A percentile compares a stretch with the other conserved stretches of the same genome.
These are phyloP conservation scores for Parapsyche elsis DNA, from an alignment of 1,140 invertebrate genomes.

Conservation along the genomic window DNA sequence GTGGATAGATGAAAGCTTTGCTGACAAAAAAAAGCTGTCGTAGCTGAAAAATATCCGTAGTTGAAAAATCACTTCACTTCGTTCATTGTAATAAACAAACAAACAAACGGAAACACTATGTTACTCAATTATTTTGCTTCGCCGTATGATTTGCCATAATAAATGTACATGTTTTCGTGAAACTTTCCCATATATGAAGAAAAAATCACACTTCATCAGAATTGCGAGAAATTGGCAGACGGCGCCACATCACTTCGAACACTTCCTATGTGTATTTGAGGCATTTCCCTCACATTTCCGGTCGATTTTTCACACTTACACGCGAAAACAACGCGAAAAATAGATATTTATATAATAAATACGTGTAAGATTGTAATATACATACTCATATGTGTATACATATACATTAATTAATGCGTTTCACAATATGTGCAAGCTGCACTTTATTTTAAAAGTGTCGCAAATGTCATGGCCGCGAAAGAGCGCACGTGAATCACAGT, in stretches of 20 bases:
- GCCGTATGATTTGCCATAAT: neutral
- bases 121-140: slow-evolving; percentile 4
- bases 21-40: too few relatives aligned
- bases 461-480: slow-evolving; percentile 24
- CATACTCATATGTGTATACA: neutral
- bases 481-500: slow-evolving; percentile 19
- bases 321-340: slow-evolving; percentile 8
- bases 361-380: neutral
- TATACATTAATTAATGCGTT: slow-evolving; percentile 5
- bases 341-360: neutral
- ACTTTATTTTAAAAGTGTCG: slow-evolving; percentile 13
- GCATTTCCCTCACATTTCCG: neutral
- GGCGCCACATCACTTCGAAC: slow-evolving; percentile 16
- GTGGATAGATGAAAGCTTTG: too few relatives aligned
- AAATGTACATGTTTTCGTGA: slow-evolving; percentile 3
- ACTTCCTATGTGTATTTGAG: neutral
- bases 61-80: neutral
- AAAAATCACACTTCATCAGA: neutral
- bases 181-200: neutral
- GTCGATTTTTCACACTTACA: slow-evolving; percentile 3
- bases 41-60: too few relatives aligned
- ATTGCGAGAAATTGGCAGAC: neutral
- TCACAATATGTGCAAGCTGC: slow-evolving; percentile 2
- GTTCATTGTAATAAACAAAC: neutral
- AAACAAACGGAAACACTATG: slow-evolving; percentile 17